Evolutionary conservation across 2,888 invertebrate species (phyloP), one percentile per base, ranked within the genome.

Genomic region (Helleia helle): DNA sequence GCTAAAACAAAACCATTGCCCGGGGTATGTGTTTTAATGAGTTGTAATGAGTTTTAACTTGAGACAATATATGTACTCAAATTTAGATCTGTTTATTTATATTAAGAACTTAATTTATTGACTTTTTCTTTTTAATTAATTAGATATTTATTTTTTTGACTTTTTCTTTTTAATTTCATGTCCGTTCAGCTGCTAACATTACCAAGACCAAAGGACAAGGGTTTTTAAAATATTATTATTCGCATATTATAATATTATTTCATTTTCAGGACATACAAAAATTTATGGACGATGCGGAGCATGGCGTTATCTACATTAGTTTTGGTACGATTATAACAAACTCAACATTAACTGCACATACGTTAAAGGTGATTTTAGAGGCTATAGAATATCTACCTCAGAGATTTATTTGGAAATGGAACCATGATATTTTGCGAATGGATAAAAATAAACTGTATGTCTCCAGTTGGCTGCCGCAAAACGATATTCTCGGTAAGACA

Each of bases 371-470:
- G n/a, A 88, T 94, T 39, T 48, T 91, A 4, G 75, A 69, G 5
- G 90, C 88, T 2, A 73, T 93, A 41, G 66, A 81, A 0, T 73
- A 86, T 44, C 66, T 93, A 15, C 87, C 90, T 1, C 87, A 91
- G 51, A 86, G 88, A 47, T 86, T 93, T 1, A 65, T 93, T 18
- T 93, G 92, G 92, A 93, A 92, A 71, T 90, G 88, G 88, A 90
- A 90, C 55, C 71, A 75, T 18, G 87, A 88, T 3, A 65, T 76
- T 2, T 58, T 87, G 53, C 74, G 75, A 0, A 76, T 69, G 27
- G 73, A 88, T 46, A 84, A 87, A 0, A 62, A 73, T 14, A 90
- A 90, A 54, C 74, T 90, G 3, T 75, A 84, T 63, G 56, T 86
- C 6, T 71, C 71, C 42, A 85, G 85, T 42, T 91, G 90, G 90